Base-by-base conservation (phyloP, 1,140 invertebrate genomes). In the Chymomyza costata region DNA sequence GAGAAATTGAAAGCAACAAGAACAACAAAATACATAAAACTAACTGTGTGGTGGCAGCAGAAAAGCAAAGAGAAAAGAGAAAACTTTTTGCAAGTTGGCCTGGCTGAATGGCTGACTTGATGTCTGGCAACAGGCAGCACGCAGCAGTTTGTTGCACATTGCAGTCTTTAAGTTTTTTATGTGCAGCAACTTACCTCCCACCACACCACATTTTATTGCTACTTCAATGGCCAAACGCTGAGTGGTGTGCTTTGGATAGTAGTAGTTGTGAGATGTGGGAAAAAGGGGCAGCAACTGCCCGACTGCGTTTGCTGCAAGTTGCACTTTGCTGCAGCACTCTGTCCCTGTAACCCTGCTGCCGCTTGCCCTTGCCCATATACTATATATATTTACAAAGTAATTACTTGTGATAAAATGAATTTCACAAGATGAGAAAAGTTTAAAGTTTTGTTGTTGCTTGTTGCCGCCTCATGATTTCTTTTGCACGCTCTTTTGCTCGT, bases 351-450 rank as follows among this genome's bases (percentile, higher is more conserved):
- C n/a, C n/a, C n/a, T n/a, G n/a, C 57, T 71, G 58, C 35, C 40
- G 48, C 51, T n/a, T n/a, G n/a, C n/a, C n/a, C n/a, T n/a, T n/a
- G n/a, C 47, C 58, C 62, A 65, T 61, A n/a, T n/a, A n/a, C n/a
- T 34, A 46, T 18, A 38, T 40, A 65, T 80, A 80, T 80, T 80
- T 80, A 81, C 73, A 73, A 80, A 80, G 74, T 81, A 80, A 80
- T 80, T 80, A 80, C 73, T 81, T 80, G 73, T 68, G 74, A 80
- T 80, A 80, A 80, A 81, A 81, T 65, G 64, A 73, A 68, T 73
- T 80, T 80, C 74, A 68, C 64, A 68, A 81, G 73, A 80, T 80
- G 73, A 81, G 73, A 80, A 81, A 80, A 81, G 73, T 80, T 80
- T 80, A 80, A 73, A 81, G 68, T 80, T 74, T 80, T 63, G n/a